These are phyloP conservation scores for Tupiocoris notatus DNA, from an alignment of 2,888 invertebrate genomes.

Conservation along the genomic window DNA sequence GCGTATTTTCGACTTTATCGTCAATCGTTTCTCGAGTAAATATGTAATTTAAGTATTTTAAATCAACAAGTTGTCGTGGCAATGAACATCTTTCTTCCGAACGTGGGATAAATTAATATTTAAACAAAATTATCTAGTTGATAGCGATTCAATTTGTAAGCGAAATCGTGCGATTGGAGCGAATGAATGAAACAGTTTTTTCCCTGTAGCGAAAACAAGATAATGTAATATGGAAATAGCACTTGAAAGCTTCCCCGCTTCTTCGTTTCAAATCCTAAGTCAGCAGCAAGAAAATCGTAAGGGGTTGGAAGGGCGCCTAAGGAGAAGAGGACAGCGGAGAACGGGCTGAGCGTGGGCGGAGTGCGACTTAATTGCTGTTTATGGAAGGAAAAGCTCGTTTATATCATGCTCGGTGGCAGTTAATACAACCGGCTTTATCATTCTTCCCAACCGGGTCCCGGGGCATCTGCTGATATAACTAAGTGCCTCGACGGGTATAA, in stretches of 20 bases:
- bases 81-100: too few relatives aligned
- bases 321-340: conserved; percentile 4
- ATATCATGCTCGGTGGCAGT: conserved; percentile 42
- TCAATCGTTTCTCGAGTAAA: too few relatives aligned
- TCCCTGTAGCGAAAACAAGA: conserved; percentile 17
- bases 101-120: too few relatives aligned
- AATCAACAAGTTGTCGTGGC: too few relatives aligned
- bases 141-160: too few relatives aligned
- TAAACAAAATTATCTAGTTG: too few relatives aligned
- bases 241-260: conserved; percentile 25
- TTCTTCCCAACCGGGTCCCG: conserved; percentile 19
- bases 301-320: conserved; percentile 1
- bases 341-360: conserved; percentile 14
- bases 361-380: conserved; percentile 41
- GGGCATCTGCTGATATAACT: conserved; percentile 43
- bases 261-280: background rate
- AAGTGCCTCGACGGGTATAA: conserved; percentile 12
- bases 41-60: too few relatives aligned
- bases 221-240: conserved; percentile 42
- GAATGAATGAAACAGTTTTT: too few relatives aligned
- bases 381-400: conserved; percentile 43
- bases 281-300: background rate
- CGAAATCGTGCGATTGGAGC: too few relatives aligned
- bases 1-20: too few relatives aligned
- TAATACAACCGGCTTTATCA: conserved; percentile 40